Evolutionary conservation across 2,113 vertebrate species (phyloP), one percentile per base, ranked within the genome.

Genomic region (Irena cyanogastra): DNA sequence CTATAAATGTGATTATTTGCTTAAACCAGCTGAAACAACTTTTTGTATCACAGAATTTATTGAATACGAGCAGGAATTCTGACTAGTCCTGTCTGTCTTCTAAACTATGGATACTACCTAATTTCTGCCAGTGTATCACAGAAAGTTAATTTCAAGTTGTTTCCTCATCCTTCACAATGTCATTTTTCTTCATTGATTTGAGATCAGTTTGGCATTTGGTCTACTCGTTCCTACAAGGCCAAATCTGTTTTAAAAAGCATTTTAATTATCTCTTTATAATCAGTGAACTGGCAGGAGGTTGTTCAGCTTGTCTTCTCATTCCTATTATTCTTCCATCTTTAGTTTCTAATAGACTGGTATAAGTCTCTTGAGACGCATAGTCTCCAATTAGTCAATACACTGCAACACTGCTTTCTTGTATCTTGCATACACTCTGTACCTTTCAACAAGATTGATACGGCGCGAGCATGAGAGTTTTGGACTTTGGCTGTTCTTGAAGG

Each of bases 241-340:
- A 87, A 91, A 75, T 89, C 64, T 56, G 50, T 61, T 65, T 44
- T 33, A 87, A 90, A 91, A 90, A 17, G 0, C 50, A 89, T 69
- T 92, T 94, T 94, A 97, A 95, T 92, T 96, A 94, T 95, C 87
- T 94, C 80, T 87, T 93, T 76, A 44, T 81, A 94, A 97, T 94
- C 89, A 84, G 56, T 91, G 91, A 82, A 84, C 72, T 92, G 83
- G 80, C 91, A 91, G 91, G 52, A 91, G 64, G 69, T 74, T 93
- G 76, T 91, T 96, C 86, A 94, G 49, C 63, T 93, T 93, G 79
- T 92, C 89, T 93, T 80, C 68, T 90, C 14, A 60, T 71, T 95
- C 60, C 72, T 83, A 65, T 91, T 84, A 69, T 85, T 87, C 77
- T 93, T 95, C 89, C 39, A 76, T 95, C 93, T 92, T 94, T 87